Conservation (phyloP, 2,113 vertebrate genomes). For the Neotoma lepida region DNA sequence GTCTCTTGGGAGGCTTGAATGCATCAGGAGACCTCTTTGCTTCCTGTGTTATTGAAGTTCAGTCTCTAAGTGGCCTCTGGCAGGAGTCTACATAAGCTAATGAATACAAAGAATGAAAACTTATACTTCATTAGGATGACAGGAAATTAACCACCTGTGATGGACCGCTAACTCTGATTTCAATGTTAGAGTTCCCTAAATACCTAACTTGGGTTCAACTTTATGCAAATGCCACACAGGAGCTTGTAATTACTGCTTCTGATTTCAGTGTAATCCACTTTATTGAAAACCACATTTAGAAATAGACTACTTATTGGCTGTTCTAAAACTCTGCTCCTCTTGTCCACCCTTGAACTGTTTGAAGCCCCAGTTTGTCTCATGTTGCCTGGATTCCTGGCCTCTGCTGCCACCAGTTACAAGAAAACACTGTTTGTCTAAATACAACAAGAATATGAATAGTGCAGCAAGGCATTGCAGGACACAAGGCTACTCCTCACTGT, state of each 20-base stretch:
- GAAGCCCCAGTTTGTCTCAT: neutral
- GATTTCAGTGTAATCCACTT: neutral
- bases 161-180: conserved; percentile 66
- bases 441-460: neutral
- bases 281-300: neutral
- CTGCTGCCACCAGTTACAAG: neutral
- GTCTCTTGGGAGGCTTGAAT: conserved; percentile 70
- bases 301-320: neutral
- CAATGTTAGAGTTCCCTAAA: conserved; percentile 44
- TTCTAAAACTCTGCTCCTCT: neutral
- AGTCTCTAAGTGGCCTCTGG: conserved; percentile 72
- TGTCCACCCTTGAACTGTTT: conserved; percentile 18
- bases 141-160: conserved; percentile 73
- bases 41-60: conserved; percentile 72
- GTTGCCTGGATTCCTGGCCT: neutral
- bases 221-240: neutral
- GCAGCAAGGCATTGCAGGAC: neutral
- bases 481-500: neutral
- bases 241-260: neutral
- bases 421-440: conserved; percentile 14
- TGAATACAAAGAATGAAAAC: conserved; percentile 76
- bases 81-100: conserved; percentile 73
- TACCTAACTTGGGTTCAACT: neutral
- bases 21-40: conserved; percentile 70
- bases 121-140: conserved; percentile 76